Evolutionary conservation across 2,113 vertebrate species (phyloP).

Genomic region (Tachysurus fulvidraco): DNA sequence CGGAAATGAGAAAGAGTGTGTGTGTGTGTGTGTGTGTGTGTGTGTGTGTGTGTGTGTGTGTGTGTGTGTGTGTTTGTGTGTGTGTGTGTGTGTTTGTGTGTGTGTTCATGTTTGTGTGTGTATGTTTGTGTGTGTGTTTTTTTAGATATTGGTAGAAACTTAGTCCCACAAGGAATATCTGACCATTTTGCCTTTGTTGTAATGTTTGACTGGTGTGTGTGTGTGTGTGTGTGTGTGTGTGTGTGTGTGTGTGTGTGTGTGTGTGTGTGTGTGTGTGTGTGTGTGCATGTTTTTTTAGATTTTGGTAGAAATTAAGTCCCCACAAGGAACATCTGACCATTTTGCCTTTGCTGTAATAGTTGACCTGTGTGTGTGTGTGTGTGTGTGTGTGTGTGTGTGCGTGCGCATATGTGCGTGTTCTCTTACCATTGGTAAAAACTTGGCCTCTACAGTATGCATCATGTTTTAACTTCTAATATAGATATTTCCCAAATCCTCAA

Average conservation of each 20-base stretch:
- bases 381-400: neutral
- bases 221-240: neutral
- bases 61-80: too few relatives aligned
- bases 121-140: too few relatives aligned
- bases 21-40: neutral
- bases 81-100: too few relatives aligned
- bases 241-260: neutral
- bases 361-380: neutral
- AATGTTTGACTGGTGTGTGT: too few relatives aligned
- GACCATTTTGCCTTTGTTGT: too few relatives aligned
- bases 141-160: too few relatives aligned
- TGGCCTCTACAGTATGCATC: neutral
- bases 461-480: neutral
- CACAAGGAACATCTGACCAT: neutral
- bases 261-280: neutral
- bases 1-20: slow-evolving; percentile 20
- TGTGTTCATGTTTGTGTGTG: too few relatives aligned
- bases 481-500: neutral
- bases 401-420: neutral
- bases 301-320: neutral
- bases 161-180: too few relatives aligned
- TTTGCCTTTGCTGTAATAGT: neutral
- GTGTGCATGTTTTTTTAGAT: neutral
- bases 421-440: neutral
- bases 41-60: neutral